phyloP scores from a whole-genome alignment of 2,113 vertebrate species.

The Syngnathus typhle region DNA sequence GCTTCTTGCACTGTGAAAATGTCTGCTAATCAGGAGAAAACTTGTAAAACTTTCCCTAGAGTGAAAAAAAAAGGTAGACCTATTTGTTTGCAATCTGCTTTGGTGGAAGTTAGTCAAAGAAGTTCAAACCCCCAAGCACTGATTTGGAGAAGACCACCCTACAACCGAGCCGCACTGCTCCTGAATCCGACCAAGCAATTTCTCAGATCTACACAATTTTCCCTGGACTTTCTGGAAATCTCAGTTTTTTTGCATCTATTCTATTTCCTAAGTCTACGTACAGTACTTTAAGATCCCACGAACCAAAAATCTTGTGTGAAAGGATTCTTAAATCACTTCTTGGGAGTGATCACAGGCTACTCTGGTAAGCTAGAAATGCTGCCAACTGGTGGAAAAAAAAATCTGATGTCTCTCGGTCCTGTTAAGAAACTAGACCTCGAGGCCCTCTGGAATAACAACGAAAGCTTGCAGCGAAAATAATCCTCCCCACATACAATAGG shows the following conservation, averaged over 20 bases:
- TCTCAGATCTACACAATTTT: too few species aligned
- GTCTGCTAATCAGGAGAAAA: not conserved
- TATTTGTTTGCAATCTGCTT: conserved; percentile 41
- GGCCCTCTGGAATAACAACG: conserved; percentile 50
- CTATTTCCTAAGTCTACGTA: not conserved
- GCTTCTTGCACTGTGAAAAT: not conserved
- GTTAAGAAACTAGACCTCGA: conserved; percentile 41
- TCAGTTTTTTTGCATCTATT: too few species aligned
- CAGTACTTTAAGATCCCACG: too few species aligned
- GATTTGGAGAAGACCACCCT: too few species aligned
- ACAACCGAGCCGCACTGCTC: too few species aligned
- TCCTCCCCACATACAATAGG: conserved; percentile 50
- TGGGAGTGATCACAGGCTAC: not conserved
- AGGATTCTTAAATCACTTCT: not conserved
- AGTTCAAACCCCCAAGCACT: conserved; percentile 22
- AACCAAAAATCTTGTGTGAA: not conserved
- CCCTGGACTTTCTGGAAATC: too few species aligned
- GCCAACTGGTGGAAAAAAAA: too few species aligned
- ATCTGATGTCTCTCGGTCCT: conserved; percentile 33
- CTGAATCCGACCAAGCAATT: too few species aligned
- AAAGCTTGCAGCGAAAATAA: conserved; percentile 43
- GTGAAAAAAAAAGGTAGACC: conserved; percentile 41
- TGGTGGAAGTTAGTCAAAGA: conserved; percentile 36
- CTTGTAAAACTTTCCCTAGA: conserved; percentile 10
- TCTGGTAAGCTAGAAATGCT: not conserved